Percentiles rank a stretch among this genome's conserved stretches.
Evolutionary conservation across 2,113 vertebrate species (phyloP).

Genomic region (Aegithalos caudatus): DNA sequence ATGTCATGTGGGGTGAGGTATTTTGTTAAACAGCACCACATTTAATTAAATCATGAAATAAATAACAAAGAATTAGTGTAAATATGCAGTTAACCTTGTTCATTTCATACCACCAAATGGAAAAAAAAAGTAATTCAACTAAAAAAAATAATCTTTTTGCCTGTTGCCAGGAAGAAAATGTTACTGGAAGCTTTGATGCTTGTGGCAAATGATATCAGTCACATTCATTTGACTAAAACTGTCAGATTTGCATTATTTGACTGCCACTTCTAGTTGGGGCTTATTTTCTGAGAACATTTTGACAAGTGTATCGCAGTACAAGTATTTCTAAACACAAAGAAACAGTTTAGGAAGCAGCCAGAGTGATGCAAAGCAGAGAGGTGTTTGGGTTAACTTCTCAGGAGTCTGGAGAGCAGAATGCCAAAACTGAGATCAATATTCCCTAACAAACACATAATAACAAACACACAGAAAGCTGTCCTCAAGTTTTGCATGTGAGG

Average conservation of each 20-base stretch:
- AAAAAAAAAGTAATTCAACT: background rate
- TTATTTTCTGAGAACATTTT: conserved; percentile 15
- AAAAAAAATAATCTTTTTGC: background rate
- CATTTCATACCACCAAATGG: background rate
- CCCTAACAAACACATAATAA: too few species aligned
- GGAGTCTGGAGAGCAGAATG: background rate
- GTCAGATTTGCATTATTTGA: background rate
- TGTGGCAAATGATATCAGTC: background rate
- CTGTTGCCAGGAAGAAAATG: background rate
- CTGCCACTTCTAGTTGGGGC: background rate
- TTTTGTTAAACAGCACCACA: background rate
- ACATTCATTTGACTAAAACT: conserved; percentile 3
- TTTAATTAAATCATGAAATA: background rate
- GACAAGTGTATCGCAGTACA: background rate
- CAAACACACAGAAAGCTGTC: background rate
- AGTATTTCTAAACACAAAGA: background rate
- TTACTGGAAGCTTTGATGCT: background rate
- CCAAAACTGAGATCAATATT: background rate
- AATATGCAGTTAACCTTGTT: background rate
- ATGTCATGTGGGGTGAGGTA: too few species aligned
- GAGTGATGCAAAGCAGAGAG: background rate
- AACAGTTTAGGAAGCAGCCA: background rate
- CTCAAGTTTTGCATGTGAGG: background rate
- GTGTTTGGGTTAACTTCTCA: background rate
- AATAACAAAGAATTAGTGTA: background rate